Evolutionary conservation across 2,113 vertebrate species (phyloP), one percentile per base, ranked within the genome.

Genomic region (Meles meles): DNA sequence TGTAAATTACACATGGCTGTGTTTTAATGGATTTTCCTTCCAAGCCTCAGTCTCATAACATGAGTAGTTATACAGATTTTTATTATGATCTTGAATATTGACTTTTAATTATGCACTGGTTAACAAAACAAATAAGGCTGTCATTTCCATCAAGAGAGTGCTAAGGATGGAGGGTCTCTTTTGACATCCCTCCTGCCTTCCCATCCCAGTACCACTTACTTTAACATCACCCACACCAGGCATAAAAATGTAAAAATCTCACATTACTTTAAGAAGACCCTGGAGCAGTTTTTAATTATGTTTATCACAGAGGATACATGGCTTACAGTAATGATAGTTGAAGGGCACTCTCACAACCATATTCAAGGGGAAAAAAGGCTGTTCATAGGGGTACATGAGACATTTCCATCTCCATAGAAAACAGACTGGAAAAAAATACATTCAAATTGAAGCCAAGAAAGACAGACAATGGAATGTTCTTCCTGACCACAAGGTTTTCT

Each of bases 41-140:
- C 31, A 93, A 90, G 80, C 88, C 82, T 90, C 96, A 97, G 97
- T 92, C 94, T 96, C 94, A 98, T 96, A 96, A 97, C 61, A 79
- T 87, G 82, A 95, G 84, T 94, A 92, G 97, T 97, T 98, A 96
- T 57, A 98, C 83, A 97, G 94, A 93, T 98, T 98, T 97, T 97
- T 98, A 93, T 98, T 98, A 93, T 11, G 0, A 96, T 98, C 97
- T 98, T 88, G 74, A 72, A 96, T 98, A 98, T 98, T 98, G 98
- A 98, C 98, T 99, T 99, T 99, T 98, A 99, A 99, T 99, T 98
- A 98, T 96, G 39, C 23, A 84, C 90, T 98, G 93, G 97, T 98
- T 98, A 98, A 98, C 97, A 98, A 98, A 98, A 98, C 97, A 98
- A 99, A 98, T 96, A 98, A 88, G 82, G 79, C 37, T 96, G 61